phyloP scores from a whole-genome alignment of 1,140 invertebrate genomes.

The Armadillidium nasatum region DNA sequence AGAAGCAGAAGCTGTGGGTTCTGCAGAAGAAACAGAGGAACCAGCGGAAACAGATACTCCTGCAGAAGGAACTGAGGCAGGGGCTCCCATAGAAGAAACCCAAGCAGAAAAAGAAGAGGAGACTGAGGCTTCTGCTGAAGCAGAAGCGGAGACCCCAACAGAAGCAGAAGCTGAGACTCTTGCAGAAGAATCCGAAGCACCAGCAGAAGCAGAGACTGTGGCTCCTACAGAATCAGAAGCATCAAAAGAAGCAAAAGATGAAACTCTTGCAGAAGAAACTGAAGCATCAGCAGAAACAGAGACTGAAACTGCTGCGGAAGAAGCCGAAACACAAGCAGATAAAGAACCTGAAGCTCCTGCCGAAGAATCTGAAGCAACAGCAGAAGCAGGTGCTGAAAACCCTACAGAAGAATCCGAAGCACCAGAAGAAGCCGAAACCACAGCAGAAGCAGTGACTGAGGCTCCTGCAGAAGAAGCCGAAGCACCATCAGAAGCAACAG shows the following conservation, averaged over 20 bases:
- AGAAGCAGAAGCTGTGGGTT: too few relatives aligned
- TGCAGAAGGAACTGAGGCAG: too few relatives aligned
- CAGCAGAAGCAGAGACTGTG: too few relatives aligned
- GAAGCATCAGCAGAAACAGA: not conserved
- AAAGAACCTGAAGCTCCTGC: not conserved
- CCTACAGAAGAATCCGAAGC: not conserved
- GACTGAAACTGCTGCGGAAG: not conserved
- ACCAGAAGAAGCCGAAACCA: not conserved
- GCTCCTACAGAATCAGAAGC: too few relatives aligned
- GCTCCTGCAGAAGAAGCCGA: not conserved
- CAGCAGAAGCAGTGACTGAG: not conserved
- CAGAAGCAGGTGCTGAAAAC: not conserved
- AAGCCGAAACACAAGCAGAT: not conserved
- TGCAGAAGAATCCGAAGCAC: too few relatives aligned
- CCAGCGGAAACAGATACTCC: too few relatives aligned
- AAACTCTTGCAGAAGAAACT: not conserved
- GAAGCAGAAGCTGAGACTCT: too few relatives aligned
- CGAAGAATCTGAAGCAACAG: not conserved
- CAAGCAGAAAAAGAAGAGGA: not conserved
- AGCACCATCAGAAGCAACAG: not conserved
- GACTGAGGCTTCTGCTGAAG: not conserved
- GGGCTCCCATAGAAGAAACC: too few relatives aligned
- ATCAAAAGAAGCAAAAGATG: not conserved
- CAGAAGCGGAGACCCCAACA: too few relatives aligned
- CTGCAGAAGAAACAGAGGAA: too few relatives aligned